Evolutionary conservation across 2,797 vertebrate species (phyloP).

Genomic region (Micropoecilia bifurca): DNA sequence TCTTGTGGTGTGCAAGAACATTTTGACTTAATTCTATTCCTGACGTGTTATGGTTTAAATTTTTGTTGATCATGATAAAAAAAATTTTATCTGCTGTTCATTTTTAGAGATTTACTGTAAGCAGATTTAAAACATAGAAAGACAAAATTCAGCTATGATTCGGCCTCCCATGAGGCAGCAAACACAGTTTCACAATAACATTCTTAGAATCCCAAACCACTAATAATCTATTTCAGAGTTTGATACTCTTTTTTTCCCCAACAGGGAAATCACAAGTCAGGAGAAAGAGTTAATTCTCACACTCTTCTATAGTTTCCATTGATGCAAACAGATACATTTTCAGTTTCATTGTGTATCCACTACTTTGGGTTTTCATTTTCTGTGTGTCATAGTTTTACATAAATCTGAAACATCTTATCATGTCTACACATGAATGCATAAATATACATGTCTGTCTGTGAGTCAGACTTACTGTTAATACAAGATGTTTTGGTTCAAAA

Average conservation of each 20-base stretch:
- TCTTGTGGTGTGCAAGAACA: background rate
- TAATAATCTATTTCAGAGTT: background rate
- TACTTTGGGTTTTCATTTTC: background rate
- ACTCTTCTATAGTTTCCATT: constrained; percentile 5
- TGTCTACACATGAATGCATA: background rate
- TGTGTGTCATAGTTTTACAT: background rate
- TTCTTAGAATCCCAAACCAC: background rate
- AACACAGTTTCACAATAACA: background rate
- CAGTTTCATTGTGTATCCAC: background rate
- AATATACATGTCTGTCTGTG: background rate
- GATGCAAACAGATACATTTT: background rate
- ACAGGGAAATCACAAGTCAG: background rate
- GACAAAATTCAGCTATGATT: background rate
- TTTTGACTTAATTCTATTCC: background rate
- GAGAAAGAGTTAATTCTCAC: background rate
- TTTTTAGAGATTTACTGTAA: constrained; percentile 3
- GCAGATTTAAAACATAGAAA: constrained; percentile 7
- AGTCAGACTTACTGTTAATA: background rate
- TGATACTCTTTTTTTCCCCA: background rate
- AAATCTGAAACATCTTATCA: background rate
- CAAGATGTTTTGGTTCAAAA: background rate
- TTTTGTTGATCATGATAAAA: background rate
- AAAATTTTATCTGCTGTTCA: background rate
- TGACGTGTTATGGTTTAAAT: constrained; percentile 9
- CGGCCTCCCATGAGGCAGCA: background rate